These are phyloP conservation scores for Panthera uncia DNA, from an alignment of 2,113 vertebrate species.

Conservation along the genomic window DNA sequence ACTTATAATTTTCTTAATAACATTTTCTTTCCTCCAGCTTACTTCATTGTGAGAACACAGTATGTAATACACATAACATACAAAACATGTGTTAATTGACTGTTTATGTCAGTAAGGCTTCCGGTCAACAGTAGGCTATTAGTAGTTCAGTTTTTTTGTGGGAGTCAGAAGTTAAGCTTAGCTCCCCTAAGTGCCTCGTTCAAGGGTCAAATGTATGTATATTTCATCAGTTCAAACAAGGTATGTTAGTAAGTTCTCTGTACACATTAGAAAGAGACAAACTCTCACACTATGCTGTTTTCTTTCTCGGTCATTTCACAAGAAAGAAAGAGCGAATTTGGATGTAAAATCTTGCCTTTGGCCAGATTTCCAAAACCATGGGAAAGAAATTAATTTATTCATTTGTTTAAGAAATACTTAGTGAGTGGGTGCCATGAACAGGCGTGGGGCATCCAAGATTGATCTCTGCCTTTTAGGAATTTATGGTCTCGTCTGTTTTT, in stretches of 20 bases:
- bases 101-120: not conserved
- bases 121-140: not conserved
- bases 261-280: not conserved
- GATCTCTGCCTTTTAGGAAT: not conserved
- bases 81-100: not conserved
- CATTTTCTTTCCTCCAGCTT: not conserved
- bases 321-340: not conserved
- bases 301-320: not conserved
- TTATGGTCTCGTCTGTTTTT: not conserved
- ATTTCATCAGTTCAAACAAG: not conserved
- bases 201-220: not conserved
- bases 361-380: not conserved
- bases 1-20: not conserved
- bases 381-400: not conserved
- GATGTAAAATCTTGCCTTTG: not conserved
- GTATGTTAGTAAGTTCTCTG: not conserved
- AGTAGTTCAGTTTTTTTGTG: not conserved
- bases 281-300: not conserved
- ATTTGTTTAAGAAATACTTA: not conserved
- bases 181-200: not conserved
- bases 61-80: not conserved
- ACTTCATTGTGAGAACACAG: not conserved
- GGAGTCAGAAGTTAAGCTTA: not conserved
- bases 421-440: not conserved
- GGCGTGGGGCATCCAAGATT: not conserved